These are phyloP conservation scores for Lophius piscatorius DNA, from an alignment of 2,113 vertebrate species.

Conservation along the genomic window DNA sequence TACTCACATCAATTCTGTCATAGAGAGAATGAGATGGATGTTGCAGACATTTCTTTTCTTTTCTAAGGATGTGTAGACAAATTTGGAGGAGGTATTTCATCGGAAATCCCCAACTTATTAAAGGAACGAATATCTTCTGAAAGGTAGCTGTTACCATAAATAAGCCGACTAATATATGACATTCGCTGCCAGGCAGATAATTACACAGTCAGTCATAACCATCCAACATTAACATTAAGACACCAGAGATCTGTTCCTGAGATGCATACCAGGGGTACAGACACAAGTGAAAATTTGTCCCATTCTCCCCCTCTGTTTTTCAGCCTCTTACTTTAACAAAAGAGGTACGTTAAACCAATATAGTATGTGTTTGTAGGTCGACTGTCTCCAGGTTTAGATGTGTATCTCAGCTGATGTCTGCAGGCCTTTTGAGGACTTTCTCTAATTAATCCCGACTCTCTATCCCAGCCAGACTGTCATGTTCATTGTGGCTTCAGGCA, in stretches of 20 bases:
- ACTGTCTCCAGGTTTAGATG: conserved; percentile 71
- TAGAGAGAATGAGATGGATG: too few species aligned
- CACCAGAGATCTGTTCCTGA: conserved; percentile 21
- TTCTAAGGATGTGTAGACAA: too few species aligned
- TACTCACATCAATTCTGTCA: too few species aligned
- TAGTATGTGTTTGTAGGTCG: conserved; percentile 47
- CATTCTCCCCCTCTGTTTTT: conserved; percentile 12
- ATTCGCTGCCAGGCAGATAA: too few species aligned
- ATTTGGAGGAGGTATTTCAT: too few species aligned
- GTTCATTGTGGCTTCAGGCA: conserved; percentile 23
- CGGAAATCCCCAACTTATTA: too few species aligned
- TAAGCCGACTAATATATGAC: too few species aligned
- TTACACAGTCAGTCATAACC: background rate
- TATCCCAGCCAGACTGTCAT: conserved; percentile 20
- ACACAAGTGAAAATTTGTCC: conserved; percentile 35
- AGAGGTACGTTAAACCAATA: conserved; percentile 34
- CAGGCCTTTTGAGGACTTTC: conserved; percentile 35
- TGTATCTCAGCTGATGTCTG: conserved; percentile 50
- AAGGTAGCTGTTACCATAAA: too few species aligned
- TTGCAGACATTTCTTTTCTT: too few species aligned
- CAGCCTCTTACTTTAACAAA: conserved; percentile 25
- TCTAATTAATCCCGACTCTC: conserved; percentile 48
- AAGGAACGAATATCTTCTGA: too few species aligned
- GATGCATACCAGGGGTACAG: conserved; percentile 30
- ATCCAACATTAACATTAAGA: conserved; percentile 25